A percentile compares a stretch with the other conserved stretches of the same genome.
phyloP scores from a whole-genome alignment of 2,113 vertebrate genomes.

The Dasyornis broadbenti region DNA sequence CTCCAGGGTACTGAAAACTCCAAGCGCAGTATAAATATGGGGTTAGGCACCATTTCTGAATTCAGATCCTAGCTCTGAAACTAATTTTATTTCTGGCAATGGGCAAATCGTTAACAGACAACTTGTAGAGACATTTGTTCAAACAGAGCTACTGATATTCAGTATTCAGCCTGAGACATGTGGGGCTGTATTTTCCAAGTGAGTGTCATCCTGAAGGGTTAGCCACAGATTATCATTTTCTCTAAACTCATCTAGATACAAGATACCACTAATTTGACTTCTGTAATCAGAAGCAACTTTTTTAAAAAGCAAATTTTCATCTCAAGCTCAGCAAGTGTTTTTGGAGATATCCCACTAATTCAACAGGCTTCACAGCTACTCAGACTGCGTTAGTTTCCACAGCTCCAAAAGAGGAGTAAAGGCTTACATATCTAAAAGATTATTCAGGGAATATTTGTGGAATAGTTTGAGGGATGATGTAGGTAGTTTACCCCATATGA shows the following conservation, averaged over 20 bases:
- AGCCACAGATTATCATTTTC: neutral
- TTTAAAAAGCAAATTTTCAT: neutral
- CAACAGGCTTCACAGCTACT: neutral
- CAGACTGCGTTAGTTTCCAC: neutral
- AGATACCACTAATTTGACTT: neutral
- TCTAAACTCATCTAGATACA: neutral
- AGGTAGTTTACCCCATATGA: neutral
- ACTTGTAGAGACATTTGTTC: neutral
- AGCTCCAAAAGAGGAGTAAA: neutral
- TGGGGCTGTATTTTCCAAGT: neutral
- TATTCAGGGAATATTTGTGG: neutral
- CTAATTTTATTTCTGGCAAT: neutral
- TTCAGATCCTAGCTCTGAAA: neutral
- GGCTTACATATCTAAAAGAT: neutral
- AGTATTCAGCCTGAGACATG: neutral
- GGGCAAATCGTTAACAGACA: neutral
- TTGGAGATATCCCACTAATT: neutral
- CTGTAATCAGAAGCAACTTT: neutral
- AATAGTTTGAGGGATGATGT: neutral
- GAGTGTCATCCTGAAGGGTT: neutral
- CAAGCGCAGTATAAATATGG: neutral
- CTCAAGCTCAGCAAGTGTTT: neutral
- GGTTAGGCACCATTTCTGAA: neutral
- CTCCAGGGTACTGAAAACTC: neutral
- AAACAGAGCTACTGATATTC: neutral